Base-by-base conservation (phyloP, 2,888 invertebrate species). In the Ophion costatus region DNA sequence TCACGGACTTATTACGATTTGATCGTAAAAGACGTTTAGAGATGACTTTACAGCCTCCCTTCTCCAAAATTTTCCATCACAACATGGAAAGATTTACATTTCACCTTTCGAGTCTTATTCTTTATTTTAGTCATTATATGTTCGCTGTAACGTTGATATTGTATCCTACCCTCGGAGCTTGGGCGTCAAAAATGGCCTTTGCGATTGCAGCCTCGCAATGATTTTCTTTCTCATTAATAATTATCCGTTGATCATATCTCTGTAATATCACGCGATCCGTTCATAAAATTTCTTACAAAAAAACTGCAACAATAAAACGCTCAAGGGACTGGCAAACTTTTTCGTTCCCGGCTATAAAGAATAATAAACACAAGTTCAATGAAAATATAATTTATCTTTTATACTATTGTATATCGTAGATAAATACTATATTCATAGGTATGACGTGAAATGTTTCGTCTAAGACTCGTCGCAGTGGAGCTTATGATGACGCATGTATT, bases 221-320 rank as follows among this genome's bases (percentile, higher is more conserved):
- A 76, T 77, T 57, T 42, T 33, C 66, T 76, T 57, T 29, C 69
- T 38, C 67, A 42, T 67, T 59, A 67, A 76, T 33, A 57, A 81
- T 73, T 33, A 69, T 67, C 61, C 80, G 69, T 59, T 69, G 73
- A 63, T 45, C 59, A 33, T 66, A 67, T 70, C 29, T 73, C 61
- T 33, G 67, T 29, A 77, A 78, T 73, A 77, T 81, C 78, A 75
- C 78, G 64, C 66, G 70, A 75, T 63, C 91, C 91, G 91, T 90
- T 88, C 90, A 89, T 88, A 92, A 90, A 91, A 92, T 88, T 91
- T 90, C 91, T 90, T 90, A 92, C 84, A 88, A 57, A 74, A 78
- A 67, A 61, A 91, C 85, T 91, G 90, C 89, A 75, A 90, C 56
- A 87, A 88, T 90, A 91, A 93, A 91, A 91, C 91, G 88, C 91